Evolutionary conservation across 2,797 vertebrate genomes (phyloP).

Genomic region (Cuniculus paca): DNA sequence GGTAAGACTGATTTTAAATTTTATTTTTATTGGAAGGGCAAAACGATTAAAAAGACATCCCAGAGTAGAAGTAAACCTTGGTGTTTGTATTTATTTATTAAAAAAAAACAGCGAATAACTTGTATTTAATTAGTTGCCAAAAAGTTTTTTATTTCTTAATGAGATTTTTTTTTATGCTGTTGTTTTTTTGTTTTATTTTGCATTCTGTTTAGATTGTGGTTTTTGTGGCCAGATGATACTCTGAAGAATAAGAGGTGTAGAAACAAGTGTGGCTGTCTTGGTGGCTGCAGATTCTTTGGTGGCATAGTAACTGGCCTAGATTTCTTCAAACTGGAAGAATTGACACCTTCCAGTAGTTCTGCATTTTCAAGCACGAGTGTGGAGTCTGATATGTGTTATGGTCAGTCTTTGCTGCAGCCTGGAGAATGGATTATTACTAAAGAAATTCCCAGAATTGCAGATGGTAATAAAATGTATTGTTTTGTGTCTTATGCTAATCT

Average conservation of each 20-base stretch:
- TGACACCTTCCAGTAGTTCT: constrained; percentile 96
- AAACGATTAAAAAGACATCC: constrained; percentile 38
- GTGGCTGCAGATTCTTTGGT: constrained; percentile 98
- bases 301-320: constrained; percentile 94
- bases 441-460: constrained; percentile 93
- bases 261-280: constrained; percentile 97
- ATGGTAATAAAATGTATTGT: constrained; percentile 89
- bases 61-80: background rate
- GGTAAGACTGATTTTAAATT: background rate
- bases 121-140: background rate
- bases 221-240: constrained; percentile 97
- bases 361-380: constrained; percentile 93
- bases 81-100: constrained; percentile 5
- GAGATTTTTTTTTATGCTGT: constrained; percentile 7
- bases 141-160: constrained; percentile 36
- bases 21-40: background rate
- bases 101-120: constrained; percentile 1
- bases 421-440: constrained; percentile 97
- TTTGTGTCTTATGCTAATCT: background rate
- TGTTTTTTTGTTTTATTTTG: constrained; percentile 39
- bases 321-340: constrained; percentile 96
- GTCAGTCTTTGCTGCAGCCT: constrained; percentile 97
- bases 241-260: constrained; percentile 93
- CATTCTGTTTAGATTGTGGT: constrained; percentile 93
- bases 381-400: constrained; percentile 97